A percentile compares a stretch with the other conserved stretches of the same genome.
phyloP scores from a whole-genome alignment of 2,113 vertebrate species.

The Nothoprocta perdicaria region DNA sequence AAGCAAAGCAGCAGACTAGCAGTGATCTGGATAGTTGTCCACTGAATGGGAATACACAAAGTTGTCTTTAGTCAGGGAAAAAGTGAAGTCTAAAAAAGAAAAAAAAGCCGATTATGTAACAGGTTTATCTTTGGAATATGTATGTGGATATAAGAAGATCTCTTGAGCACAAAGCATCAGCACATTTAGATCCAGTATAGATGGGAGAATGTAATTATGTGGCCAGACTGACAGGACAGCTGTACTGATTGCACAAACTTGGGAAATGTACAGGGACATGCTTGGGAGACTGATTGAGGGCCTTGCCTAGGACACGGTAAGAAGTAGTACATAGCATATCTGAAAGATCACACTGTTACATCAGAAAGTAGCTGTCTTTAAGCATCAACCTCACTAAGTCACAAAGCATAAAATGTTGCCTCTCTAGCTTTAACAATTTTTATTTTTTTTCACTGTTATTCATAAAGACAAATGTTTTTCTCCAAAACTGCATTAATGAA shows the following conservation, averaged over 20 bases:
- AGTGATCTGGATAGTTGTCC: not conserved
- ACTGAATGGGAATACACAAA: not conserved
- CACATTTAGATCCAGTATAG: not conserved
- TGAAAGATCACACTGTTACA: not conserved
- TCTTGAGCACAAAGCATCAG: not conserved
- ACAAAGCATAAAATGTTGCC: fast-evolving
- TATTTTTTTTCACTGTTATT: not conserved
- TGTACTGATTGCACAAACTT: not conserved
- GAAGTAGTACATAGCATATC: not conserved
- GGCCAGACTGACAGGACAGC: not conserved
- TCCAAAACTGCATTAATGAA: not conserved
- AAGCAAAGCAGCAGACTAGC: not conserved
- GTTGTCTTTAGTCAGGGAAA: not conserved
- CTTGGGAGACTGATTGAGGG: not conserved
- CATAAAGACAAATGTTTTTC: not conserved
- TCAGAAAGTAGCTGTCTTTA: not conserved
- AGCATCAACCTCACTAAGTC: not conserved
- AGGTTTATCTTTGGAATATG: not conserved
- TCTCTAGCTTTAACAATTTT: not conserved
- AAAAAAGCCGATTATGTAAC: not conserved
- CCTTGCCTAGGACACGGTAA: not conserved
- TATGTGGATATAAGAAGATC: not conserved
- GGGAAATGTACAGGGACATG: not conserved
- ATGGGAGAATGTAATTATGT: not conserved
- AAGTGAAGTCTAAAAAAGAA: not conserved